phyloP scores from a whole-genome alignment of 2,797 vertebrate species.

The Coregonus sp. region DNA sequence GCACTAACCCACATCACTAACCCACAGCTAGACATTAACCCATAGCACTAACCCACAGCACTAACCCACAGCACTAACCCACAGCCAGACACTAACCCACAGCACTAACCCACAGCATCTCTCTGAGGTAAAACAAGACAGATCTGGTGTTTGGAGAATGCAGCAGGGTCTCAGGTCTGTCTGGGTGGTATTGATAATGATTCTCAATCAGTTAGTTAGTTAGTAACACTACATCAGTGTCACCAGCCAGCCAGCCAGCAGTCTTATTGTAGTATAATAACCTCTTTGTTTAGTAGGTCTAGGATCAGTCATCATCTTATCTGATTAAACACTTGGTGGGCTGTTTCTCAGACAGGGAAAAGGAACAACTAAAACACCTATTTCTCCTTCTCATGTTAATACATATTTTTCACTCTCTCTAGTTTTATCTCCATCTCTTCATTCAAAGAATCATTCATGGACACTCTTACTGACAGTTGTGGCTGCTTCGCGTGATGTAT shows the following conservation, averaged over 20 bases:
- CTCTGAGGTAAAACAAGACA: neutral
- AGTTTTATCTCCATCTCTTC: too few species aligned
- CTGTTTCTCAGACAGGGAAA: neutral
- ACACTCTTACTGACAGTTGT: too few species aligned
- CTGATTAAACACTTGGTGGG: slow-evolving; percentile 3
- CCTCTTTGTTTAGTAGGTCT: slow-evolving; percentile 2
- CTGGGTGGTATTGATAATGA: neutral
- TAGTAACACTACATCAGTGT: too few species aligned
- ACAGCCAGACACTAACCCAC: too few species aligned
- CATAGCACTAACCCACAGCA: too few species aligned
- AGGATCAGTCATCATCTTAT: neutral
- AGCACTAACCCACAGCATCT: neutral
- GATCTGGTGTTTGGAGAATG: neutral
- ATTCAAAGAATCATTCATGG: too few species aligned
- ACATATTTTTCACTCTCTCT: too few species aligned
- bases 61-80: too few species aligned
- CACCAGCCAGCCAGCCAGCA: neutral
- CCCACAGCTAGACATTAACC: too few species aligned
- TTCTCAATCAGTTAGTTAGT: neutral
- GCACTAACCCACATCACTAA: too few species aligned
- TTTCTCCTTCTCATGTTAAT: too few species aligned
- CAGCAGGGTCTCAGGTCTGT: neutral
- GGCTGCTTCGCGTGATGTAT: too few species aligned
- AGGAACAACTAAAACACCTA: neutral
- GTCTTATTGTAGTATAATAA: neutral